Percentiles rank a stretch among this genome's conserved stretches.
phyloP scores from a whole-genome alignment of 2,888 invertebrate species.

The Cephus pulcher region DNA sequence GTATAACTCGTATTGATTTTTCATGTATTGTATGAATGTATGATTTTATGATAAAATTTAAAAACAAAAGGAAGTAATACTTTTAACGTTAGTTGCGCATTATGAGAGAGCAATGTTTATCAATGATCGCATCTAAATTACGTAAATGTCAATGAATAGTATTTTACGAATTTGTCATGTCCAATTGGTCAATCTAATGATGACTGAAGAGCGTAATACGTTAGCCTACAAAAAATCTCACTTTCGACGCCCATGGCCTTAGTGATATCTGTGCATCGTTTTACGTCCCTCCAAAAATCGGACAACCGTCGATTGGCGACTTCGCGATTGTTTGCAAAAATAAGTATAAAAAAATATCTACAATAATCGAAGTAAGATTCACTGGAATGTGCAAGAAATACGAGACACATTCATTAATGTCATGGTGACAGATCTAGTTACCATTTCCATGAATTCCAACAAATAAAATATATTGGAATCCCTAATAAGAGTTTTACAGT shows the following conservation, averaged over 20 bases:
- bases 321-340: background rate
- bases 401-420: background rate
- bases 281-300: background rate
- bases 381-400: background rate
- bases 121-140: background rate
- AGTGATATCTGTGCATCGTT: background rate
- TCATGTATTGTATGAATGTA: background rate
- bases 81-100: background rate
- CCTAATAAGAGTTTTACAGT: slow-evolving; percentile 44
- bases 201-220: background rate
- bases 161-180: background rate
- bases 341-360: background rate
- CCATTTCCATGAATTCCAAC: background rate
- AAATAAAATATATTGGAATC: slow-evolving; percentile 14
- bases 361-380: background rate
- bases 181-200: background rate
- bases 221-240: background rate
- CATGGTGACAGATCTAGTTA: background rate
- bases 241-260: background rate
- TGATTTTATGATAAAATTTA: background rate
- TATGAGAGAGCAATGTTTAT: background rate
- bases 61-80: background rate
- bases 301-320: background rate
- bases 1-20: background rate
- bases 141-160: background rate